Percentiles rank a stretch among this genome's conserved stretches.
Conservation (phyloP, 2,797 vertebrate genomes). For the Sebastolobus alascanus region DNA sequence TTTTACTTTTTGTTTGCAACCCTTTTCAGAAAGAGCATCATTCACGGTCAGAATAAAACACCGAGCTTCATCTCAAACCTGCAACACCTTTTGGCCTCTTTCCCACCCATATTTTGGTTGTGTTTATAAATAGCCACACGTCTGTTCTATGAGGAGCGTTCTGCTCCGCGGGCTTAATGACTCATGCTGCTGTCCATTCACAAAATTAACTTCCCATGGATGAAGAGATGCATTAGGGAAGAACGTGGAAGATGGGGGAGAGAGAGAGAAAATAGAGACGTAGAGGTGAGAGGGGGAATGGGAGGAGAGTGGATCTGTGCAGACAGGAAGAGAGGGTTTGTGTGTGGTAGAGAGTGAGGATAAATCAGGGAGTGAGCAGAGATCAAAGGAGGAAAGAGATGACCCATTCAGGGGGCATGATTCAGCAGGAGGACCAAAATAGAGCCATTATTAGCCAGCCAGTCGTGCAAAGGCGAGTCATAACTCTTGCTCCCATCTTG, state of each 20-base stretch:
- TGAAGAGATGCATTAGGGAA: constrained; percentile 48
- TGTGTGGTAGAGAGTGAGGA: constrained; percentile 32
- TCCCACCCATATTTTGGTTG: constrained; percentile 43
- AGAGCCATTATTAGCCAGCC: constrained; percentile 76
- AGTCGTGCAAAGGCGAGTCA: constrained; percentile 66
- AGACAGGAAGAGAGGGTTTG: constrained; percentile 4
- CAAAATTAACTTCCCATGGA: constrained; percentile 60
- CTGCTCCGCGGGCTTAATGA: constrained; percentile 60
- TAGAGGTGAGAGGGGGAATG: constrained; percentile 10
- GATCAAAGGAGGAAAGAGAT: constrained; percentile 64
- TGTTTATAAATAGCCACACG: constrained; percentile 67
- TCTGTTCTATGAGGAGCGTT: constrained; percentile 45
- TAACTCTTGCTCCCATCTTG: constrained; percentile 67
- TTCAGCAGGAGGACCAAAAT: constrained; percentile 81
- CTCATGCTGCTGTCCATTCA: constrained; percentile 72
- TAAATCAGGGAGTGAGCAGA: constrained; percentile 53
- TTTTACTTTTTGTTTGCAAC: background rate
- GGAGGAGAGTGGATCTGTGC: constrained; percentile 4
- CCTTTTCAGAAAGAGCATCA: background rate
- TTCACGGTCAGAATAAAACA: constrained; percentile 5
- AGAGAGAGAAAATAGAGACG: constrained; percentile 2
- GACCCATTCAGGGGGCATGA: constrained; percentile 76
- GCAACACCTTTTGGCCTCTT: constrained; percentile 33
- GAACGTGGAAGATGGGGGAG: constrained; percentile 21
- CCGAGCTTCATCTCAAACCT: constrained; percentile 16